Percentiles rank a stretch among this genome's conserved stretches.
These are phyloP conservation scores for Irena cyanogastra DNA, from an alignment of 2,113 vertebrate genomes.

Conservation along the genomic window DNA sequence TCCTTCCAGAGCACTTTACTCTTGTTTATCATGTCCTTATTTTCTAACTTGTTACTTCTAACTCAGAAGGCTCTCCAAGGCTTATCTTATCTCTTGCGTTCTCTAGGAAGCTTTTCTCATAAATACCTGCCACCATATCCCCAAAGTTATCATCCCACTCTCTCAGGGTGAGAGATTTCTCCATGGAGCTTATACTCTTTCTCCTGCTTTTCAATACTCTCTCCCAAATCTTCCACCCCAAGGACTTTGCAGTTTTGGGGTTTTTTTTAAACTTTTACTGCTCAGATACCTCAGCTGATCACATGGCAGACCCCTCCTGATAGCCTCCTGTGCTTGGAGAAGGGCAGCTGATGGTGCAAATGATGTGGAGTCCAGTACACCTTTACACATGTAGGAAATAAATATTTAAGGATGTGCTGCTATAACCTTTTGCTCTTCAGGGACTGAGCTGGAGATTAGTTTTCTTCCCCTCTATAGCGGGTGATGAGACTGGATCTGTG, in stretches of 20 bases:
- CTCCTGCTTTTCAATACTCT: neutral
- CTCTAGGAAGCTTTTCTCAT: neutral
- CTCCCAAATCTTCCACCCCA: neutral
- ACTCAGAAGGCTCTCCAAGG: neutral
- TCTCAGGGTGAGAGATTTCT: neutral
- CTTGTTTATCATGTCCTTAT: neutral
- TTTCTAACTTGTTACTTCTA: neutral
- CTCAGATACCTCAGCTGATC: neutral
- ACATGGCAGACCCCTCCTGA: neutral
- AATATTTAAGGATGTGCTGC: neutral
- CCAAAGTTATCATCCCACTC: neutral
- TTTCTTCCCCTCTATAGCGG: neutral
- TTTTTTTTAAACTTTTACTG: neutral
- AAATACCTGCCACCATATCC: neutral
- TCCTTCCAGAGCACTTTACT: neutral
- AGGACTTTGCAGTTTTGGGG: neutral
- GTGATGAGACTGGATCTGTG: neutral
- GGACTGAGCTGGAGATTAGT: neutral
- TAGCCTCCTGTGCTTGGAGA: neutral
- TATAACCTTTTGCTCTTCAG: neutral
- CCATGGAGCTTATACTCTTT: neutral
- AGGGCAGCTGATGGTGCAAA: neutral
- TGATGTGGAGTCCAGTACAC: neutral
- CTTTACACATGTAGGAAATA: neutral
- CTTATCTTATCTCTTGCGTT: neutral